Percentiles rank a stretch among this genome's conserved stretches.
Conservation (phyloP, 2,113 vertebrate species). For the Strix aluco region DNA sequence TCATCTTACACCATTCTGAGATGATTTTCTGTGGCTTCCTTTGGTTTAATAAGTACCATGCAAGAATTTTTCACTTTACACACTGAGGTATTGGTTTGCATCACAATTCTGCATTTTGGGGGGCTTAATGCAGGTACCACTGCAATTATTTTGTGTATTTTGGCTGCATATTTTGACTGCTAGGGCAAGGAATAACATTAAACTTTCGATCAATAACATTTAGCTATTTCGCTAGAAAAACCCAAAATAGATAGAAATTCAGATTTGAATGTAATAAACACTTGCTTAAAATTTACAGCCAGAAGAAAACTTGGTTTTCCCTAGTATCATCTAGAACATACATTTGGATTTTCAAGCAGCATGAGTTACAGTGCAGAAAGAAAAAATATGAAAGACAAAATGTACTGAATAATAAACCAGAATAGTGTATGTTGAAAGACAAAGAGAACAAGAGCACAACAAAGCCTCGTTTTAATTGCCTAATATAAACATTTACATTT, state of each 20-base stretch:
- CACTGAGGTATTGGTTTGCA: not conserved
- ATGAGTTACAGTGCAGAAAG: not conserved
- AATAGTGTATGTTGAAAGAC: not conserved
- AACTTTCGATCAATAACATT: not conserved
- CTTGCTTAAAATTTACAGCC: not conserved
- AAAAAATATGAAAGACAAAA: not conserved
- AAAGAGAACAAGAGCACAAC: not conserved
- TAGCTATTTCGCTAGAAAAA: not conserved
- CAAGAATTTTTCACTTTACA: not conserved
- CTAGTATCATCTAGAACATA: not conserved
- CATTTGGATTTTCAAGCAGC: not conserved
- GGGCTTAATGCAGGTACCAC: not conserved
- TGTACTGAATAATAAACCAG: not conserved
- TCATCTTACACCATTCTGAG: not conserved
- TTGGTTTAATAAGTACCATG: not conserved
- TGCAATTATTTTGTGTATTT: not conserved
- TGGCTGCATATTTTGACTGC: not conserved
- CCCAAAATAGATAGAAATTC: not conserved
- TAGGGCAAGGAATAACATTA: not conserved
- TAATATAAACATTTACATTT: slow-evolving; percentile 3
- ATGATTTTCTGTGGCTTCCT: not conserved
- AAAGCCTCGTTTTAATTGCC: not conserved
- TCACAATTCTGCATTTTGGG: not conserved
- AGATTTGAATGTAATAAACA: not conserved
- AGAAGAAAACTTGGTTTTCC: not conserved